phyloP scores from a whole-genome alignment of 2,113 vertebrate genomes.

The Crypturellus undulatus region DNA sequence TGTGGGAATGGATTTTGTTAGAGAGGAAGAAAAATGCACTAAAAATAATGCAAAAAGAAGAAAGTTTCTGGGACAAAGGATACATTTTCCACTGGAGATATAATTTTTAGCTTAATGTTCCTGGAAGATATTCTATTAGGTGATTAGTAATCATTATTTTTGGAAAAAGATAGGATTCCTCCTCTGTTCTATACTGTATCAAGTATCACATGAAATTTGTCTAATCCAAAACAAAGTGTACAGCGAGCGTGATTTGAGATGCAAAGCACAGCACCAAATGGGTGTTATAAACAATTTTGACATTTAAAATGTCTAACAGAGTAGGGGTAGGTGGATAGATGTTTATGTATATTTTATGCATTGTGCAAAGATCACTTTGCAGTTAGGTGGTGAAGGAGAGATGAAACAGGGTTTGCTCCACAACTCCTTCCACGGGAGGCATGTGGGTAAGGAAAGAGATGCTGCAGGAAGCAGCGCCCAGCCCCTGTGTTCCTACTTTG shows the following conservation, averaged over 20 bases:
- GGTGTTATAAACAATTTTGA: neutral
- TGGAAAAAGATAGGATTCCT: neutral
- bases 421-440: neutral
- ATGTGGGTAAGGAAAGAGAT: neutral
- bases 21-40: neutral
- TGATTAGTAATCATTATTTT: constrained; percentile 10
- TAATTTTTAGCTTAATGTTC: neutral
- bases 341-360: neutral
- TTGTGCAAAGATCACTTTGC: constrained; percentile 19
- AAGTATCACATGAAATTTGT: neutral
- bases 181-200: neutral
- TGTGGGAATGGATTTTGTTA: neutral
- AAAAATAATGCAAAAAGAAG: neutral
- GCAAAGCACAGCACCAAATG: neutral
- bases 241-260: neutral
- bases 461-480: neutral
- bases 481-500: neutral
- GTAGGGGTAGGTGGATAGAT: neutral
- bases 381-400: neutral
- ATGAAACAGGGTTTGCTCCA: no score
- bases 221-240: constrained; percentile 11
- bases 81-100: neutral
- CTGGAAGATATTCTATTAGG: neutral
- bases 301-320: neutral
- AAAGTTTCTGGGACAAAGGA: neutral